Percentiles rank a stretch among this genome's conserved stretches.
Evolutionary conservation across 2,113 vertebrate species (phyloP).

Genomic region (Nymphicus hollandicus): DNA sequence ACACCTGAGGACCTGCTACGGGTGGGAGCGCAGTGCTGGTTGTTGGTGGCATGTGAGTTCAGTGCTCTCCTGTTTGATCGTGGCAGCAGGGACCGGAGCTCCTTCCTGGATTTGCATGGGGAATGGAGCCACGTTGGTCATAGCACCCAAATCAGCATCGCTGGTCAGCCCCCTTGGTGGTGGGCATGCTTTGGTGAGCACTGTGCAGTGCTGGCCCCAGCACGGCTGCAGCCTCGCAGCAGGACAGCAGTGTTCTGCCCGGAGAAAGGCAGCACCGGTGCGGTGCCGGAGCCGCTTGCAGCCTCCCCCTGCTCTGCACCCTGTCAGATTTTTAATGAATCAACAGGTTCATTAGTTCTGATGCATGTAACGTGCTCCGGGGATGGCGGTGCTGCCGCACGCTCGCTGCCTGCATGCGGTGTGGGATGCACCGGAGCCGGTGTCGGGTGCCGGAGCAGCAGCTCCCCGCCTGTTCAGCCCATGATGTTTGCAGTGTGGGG

Average conservation of each 20-base stretch:
- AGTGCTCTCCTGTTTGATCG: accelerated
- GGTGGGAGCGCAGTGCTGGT: not conserved
- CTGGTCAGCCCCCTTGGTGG: not conserved
- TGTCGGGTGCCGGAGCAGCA: not conserved
- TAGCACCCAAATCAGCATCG: accelerated
- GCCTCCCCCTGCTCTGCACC: not conserved
- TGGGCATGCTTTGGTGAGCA: not conserved
- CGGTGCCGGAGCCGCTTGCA: not conserved
- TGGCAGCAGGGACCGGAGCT: not conserved
- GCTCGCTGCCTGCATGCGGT: accelerated
- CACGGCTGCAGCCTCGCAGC: not conserved
- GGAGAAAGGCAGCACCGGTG: not conserved
- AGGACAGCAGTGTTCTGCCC: not conserved
- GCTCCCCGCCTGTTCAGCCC: not conserved
- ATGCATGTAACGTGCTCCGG: not conserved
- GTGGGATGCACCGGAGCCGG: not conserved
- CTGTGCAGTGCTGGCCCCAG: not conserved
- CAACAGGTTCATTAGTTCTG: constrained; percentile 51
- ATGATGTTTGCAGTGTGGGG: not conserved
- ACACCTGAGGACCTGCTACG: not conserved
- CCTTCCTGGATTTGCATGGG: not conserved
- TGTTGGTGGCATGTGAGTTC: not conserved
- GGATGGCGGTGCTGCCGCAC: not conserved
- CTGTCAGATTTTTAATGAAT: constrained; percentile 11
- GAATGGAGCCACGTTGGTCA: not conserved